phyloP scores from a whole-genome alignment of 2,797 vertebrate species.

The Hydrocynus forskahlii region DNA sequence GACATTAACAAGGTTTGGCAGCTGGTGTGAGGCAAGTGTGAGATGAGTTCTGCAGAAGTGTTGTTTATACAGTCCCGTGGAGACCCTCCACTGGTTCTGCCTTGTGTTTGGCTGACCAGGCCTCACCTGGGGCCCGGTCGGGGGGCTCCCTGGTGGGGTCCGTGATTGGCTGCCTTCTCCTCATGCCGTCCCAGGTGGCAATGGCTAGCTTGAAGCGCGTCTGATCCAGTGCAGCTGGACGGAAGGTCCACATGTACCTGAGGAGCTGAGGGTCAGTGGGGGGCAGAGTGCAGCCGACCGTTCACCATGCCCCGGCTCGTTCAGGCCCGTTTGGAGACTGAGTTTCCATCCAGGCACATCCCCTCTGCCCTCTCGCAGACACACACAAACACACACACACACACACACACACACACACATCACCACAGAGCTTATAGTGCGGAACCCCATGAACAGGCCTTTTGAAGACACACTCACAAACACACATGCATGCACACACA shows the following conservation, averaged over 20 bases:
- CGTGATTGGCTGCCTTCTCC: slow-evolving; percentile 65
- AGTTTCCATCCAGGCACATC: slow-evolving; percentile 56
- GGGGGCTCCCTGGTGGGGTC: slow-evolving; percentile 56
- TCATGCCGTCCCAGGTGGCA: slow-evolving; percentile 66
- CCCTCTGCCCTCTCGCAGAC: slow-evolving; percentile 29
- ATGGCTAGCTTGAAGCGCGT: slow-evolving; percentile 63
- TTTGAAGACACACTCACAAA: slow-evolving; percentile 1
- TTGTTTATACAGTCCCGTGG: slow-evolving; percentile 66
- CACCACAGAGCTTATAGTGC: slow-evolving; percentile 11
- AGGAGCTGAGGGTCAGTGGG: slow-evolving; percentile 65
- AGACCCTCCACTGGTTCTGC: slow-evolving; percentile 59
- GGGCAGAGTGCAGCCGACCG: slow-evolving; percentile 68
- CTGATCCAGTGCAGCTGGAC: slow-evolving; percentile 72
- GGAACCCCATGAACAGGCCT: slow-evolving; percentile 11
- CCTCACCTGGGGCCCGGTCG: slow-evolving; percentile 62
- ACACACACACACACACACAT: not conserved
- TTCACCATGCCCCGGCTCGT: slow-evolving; percentile 66
- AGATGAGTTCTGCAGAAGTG: slow-evolving; percentile 74
- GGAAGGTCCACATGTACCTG: slow-evolving; percentile 67
- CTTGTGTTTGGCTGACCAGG: slow-evolving; percentile 65
- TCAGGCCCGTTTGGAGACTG: slow-evolving; percentile 58
- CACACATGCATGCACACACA: slow-evolving; percentile 5
- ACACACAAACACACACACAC: not conserved
- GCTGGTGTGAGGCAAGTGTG: slow-evolving; percentile 48
- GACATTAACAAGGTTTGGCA: slow-evolving; percentile 65